phyloP scores from a whole-genome alignment of 2,888 invertebrate genomes.

The Amphipoea lucens region DNA sequence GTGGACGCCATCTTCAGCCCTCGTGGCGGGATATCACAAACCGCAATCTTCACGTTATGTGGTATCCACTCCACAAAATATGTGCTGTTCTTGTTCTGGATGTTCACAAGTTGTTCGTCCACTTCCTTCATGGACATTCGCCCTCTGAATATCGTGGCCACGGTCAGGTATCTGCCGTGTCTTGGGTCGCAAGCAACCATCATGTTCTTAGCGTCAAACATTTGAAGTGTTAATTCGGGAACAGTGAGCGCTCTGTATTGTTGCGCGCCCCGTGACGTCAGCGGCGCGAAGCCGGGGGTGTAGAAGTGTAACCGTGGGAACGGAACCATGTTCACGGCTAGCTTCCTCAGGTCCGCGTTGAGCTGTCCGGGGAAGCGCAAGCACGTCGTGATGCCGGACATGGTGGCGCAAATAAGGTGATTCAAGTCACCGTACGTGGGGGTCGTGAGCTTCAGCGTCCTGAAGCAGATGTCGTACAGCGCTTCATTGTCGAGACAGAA shows the following conservation, averaged over 20 bases:
- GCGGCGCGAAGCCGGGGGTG: conserved; percentile 91
- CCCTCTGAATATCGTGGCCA: conserved; percentile 96
- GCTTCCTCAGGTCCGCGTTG: conserved; percentile 86
- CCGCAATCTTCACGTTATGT: conserved; percentile 94
- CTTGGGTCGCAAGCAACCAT: conserved; percentile 98
- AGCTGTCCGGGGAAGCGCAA: conserved; percentile 91
- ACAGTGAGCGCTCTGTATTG: conserved; percentile 97
- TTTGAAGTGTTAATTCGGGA: conserved; percentile 94
- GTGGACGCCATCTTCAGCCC: conserved; percentile 96
- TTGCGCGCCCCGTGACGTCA: conserved; percentile 95
- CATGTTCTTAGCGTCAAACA: conserved; percentile 93
- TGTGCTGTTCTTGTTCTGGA: conserved; percentile 94
- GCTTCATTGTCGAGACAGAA: conserved; percentile 94
- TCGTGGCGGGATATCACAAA: conserved; percentile 94
- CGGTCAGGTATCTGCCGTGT: conserved; percentile 96
- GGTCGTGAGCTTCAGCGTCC: conserved; percentile 93
- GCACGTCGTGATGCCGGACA: conserved; percentile 96
- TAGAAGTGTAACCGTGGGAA: conserved; percentile 92
- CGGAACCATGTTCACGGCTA: conserved; percentile 90
- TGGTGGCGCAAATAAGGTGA: conserved; percentile 95
- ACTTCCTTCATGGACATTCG: conserved; percentile 98
- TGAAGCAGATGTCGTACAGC: conserved; percentile 94
- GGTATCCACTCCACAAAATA: conserved; percentile 96
- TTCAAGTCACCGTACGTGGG: conserved; percentile 95
- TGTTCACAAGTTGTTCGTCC: conserved; percentile 94